Conservation (phyloP, 2,113 vertebrate species). For the Lucifuga dentata region DNA sequence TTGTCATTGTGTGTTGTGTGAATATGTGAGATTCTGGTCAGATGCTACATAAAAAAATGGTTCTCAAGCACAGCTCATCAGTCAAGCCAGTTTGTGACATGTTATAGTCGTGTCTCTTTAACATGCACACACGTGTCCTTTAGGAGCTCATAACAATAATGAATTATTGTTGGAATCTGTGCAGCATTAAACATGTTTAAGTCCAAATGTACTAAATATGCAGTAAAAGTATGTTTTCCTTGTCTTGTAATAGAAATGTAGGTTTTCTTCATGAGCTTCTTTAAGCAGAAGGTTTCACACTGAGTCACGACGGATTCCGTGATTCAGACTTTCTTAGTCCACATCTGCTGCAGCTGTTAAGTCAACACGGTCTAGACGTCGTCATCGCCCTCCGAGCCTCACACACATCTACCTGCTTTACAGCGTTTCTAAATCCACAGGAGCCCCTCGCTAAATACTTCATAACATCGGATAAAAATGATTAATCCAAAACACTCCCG, state of each 20-base stretch:
- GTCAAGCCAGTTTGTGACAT: too few species aligned
- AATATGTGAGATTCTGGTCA: neutral
- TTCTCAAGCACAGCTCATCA: neutral
- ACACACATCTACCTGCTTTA: neutral
- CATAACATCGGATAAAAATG: neutral
- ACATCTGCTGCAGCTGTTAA: constrained; percentile 19
- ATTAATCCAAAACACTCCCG: neutral
- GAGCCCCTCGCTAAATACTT: neutral
- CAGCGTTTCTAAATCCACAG: neutral
- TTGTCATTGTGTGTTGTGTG: constrained; percentile 25
- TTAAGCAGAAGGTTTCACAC: too few species aligned
- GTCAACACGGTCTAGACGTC: constrained; percentile 15
- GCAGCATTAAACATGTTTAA: too few species aligned
- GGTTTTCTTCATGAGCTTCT: too few species aligned
- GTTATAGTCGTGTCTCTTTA: too few species aligned
- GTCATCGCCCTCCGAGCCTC: neutral
- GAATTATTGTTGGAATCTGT: too few species aligned
- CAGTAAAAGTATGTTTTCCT: too few species aligned
- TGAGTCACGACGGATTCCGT: too few species aligned
- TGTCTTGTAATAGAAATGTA: too few species aligned
- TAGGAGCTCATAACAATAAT: too few species aligned
- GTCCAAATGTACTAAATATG: neutral
- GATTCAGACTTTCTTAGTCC: neutral
- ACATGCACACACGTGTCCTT: too few species aligned
- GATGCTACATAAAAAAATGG: neutral